Base-by-base conservation (phyloP, 2,888 invertebrate species). In the Dione vanillae region DNA sequence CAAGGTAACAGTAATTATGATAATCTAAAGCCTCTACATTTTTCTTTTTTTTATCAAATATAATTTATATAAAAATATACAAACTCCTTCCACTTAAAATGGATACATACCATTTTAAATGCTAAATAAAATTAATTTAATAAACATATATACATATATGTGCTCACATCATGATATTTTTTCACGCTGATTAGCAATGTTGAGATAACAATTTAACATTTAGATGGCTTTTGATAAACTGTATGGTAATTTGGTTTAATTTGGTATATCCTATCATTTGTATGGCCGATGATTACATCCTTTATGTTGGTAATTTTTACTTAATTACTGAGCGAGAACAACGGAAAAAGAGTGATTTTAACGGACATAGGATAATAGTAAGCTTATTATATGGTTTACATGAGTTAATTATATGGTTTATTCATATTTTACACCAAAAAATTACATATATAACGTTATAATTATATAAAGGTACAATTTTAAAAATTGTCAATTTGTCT, bases 141-240 rank as follows among this genome's bases (percentile, higher is more conserved):
- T 41, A 65, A 41, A 61, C 27, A 37, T 37, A 56, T 65, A 72
- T 40, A 67, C 14, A 45, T 16, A 27, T 61, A 61, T 45, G 43
- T 45, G 61, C 27, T 61, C 61, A 61, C 67, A 59, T 45, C 61
- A 27, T 11, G 27, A 61, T 61, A 45, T 27, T 61, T 61, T 61
- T 61, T 61, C 62, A 65, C 65, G 72, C 65, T 72, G 72, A 74
- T 72, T 61, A 61, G 61, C 43, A 70, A 49, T 62, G 65, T 58
- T 56, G 40, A 68, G 70, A 70, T 74, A 71, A 41, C 16, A 51
- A 69, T 74, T 71, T 72, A 41, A 66, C 66, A 61, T 67, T 41
- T 45, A 64, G 19, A 56, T 67, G 47, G 62, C 19, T 67, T 40
- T 56, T 37, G 45, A 58, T 61, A 61, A 61, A 61, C 61, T 45